These are phyloP conservation scores for Leptoclinus maculatus DNA, from an alignment of 2,797 vertebrate genomes.

Conservation along the genomic window DNA sequence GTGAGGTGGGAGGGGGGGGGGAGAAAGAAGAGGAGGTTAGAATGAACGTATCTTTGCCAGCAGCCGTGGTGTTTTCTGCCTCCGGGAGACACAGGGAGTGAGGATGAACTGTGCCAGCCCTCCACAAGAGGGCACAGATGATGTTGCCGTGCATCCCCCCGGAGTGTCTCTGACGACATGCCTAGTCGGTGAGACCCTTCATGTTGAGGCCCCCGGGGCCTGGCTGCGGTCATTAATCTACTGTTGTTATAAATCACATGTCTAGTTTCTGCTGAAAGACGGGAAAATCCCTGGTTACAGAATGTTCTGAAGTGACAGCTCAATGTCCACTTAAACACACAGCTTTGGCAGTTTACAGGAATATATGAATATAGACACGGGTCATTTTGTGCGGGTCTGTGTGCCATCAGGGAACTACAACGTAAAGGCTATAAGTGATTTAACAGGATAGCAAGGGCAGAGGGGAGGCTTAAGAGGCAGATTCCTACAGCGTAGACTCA, in stretches of 20 bases:
- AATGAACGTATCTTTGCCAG: slow-evolving; percentile 29
- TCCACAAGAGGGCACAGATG: slow-evolving; percentile 86
- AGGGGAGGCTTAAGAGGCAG: neutral
- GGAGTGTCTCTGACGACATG: slow-evolving; percentile 43
- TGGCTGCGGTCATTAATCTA: slow-evolving; percentile 23
- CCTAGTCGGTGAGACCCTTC: slow-evolving; percentile 35
- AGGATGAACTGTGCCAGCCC: slow-evolving; percentile 70
- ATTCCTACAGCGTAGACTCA: neutral
- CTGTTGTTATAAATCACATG: slow-evolving; percentile 24
- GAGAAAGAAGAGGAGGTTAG: slow-evolving; percentile 30
- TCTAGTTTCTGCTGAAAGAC: slow-evolving; percentile 37
- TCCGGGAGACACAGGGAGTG: slow-evolving; percentile 33
- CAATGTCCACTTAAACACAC: slow-evolving; percentile 1
- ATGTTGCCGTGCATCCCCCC: slow-evolving; percentile 38
- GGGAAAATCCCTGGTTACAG: slow-evolving; percentile 8
- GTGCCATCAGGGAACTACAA: neutral
- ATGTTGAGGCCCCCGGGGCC: slow-evolving; percentile 21
- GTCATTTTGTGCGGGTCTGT: neutral
- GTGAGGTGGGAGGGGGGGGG: slow-evolving; percentile 10
- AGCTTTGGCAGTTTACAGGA: neutral
- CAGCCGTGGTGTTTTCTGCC: slow-evolving; percentile 39
- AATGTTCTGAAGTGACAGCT: slow-evolving; percentile 10
- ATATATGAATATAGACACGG: neutral
- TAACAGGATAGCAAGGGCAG: neutral
- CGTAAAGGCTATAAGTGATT: slow-evolving; percentile 7